Conservation (phyloP, 2,113 vertebrate species). For the Maccullochella peelii region DNA sequence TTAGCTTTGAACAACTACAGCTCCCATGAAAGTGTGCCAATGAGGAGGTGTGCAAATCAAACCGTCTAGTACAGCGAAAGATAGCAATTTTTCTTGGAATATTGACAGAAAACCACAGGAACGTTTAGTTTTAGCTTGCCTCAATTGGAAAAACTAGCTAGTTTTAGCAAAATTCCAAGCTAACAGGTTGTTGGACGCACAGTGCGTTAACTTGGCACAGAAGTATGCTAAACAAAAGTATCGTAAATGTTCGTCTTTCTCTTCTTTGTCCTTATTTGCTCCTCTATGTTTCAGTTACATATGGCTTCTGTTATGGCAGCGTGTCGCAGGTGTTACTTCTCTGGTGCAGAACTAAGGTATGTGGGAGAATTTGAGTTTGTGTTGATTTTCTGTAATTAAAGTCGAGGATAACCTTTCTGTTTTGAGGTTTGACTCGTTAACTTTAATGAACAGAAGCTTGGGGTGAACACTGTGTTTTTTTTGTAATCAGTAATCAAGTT, state of each 20-base stretch:
- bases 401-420: constrained; percentile 44
- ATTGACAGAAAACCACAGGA: neutral
- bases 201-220: too few species aligned
- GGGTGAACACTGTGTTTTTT: constrained; percentile 42
- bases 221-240: too few species aligned
- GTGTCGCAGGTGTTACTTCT: constrained; percentile 20
- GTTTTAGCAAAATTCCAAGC: too few species aligned
- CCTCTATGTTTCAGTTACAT: neutral
- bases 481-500: constrained; percentile 18
- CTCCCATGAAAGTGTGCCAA: neutral
- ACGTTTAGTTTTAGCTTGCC: neutral
- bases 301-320: neutral
- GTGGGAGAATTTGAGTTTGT: constrained; percentile 17
- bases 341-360: neutral
- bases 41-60: neutral
- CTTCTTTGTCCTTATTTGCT: neutral
- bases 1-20: neutral
- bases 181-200: neutral
- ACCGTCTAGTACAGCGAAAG: neutral
- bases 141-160: too few species aligned
- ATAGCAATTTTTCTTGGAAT: neutral
- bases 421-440: constrained; percentile 45
- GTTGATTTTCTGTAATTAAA: constrained; percentile 32
- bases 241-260: neutral
- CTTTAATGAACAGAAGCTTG: constrained; percentile 62